Percentiles rank a stretch among this genome's conserved stretches.
Evolutionary conservation across 2,113 vertebrate species (phyloP).

Genomic region (Corythaeola cristata): DNA sequence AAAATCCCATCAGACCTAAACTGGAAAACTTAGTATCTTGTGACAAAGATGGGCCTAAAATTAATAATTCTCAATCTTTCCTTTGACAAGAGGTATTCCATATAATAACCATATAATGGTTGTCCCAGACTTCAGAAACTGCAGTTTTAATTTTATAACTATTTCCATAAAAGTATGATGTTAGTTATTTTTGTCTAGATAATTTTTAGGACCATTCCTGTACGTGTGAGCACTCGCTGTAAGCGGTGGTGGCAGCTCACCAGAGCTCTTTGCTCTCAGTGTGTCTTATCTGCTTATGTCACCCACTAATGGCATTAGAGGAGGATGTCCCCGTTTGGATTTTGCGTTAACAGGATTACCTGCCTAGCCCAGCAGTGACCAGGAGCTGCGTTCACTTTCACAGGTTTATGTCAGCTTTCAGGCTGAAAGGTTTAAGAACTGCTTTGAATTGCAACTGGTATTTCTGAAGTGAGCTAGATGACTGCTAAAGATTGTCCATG

Average conservation of each 20-base stretch:
- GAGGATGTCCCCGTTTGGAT: background rate
- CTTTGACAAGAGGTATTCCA: background rate
- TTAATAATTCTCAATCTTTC: background rate
- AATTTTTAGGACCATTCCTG: fast-evolving
- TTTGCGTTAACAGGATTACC: background rate
- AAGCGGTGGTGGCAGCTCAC: background rate
- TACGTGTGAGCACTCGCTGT: background rate
- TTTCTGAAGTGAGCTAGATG: background rate
- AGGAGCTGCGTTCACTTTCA: background rate
- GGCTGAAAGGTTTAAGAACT: background rate
- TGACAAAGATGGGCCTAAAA: no score
- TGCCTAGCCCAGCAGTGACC: background rate
- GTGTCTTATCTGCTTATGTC: background rate
- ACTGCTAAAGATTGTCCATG: background rate
- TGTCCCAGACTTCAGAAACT: background rate
- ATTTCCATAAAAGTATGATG: background rate
- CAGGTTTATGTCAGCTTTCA: background rate
- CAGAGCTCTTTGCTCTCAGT: background rate
- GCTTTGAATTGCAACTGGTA: background rate
- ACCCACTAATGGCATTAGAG: background rate
- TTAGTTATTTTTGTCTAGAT: background rate
- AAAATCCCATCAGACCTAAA: background rate
- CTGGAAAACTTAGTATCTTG: no score
- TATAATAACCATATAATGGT: no score
- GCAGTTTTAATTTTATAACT: background rate